These are phyloP conservation scores for Parauchenoglanis punctatus DNA, from an alignment of 2,797 vertebrate species.

Conservation along the genomic window DNA sequence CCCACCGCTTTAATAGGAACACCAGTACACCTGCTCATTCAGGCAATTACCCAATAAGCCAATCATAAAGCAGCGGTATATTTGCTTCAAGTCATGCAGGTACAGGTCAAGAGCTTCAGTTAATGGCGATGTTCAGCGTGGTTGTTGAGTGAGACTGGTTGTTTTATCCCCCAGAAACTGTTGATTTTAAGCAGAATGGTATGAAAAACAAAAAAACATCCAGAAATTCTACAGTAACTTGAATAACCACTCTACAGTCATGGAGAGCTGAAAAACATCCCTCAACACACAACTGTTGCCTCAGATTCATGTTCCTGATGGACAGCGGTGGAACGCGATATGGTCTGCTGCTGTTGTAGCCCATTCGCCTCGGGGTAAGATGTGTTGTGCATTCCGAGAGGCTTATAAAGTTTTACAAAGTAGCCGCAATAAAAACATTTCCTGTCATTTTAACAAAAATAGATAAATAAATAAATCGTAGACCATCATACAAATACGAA, in stretches of 20 bases:
- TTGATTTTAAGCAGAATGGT: neutral
- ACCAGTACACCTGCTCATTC: neutral
- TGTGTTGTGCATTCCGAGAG: neutral
- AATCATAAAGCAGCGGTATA: neutral
- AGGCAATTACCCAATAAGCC: neutral
- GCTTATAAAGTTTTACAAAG: neutral
- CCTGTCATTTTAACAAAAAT: neutral
- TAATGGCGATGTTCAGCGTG: too few species aligned
- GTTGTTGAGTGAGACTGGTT: neutral
- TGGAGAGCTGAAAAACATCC: neutral
- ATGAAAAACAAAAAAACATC: neutral
- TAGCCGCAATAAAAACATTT: neutral
- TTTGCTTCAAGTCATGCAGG: neutral
- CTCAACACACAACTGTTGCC: constrained; percentile 1
- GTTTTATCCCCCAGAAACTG: neutral
- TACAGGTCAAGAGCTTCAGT: neutral
- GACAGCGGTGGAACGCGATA: neutral
- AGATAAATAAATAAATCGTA: neutral
- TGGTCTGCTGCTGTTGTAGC: neutral
- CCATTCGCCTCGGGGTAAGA: neutral
- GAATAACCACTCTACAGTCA: neutral
- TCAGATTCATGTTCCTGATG: neutral
- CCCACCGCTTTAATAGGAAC: neutral
- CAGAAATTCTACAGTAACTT: neutral
- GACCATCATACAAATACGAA: neutral